These are phyloP conservation scores for Mystacides longicornis DNA, from an alignment of 2,888 invertebrate genomes.

Conservation along the genomic window DNA sequence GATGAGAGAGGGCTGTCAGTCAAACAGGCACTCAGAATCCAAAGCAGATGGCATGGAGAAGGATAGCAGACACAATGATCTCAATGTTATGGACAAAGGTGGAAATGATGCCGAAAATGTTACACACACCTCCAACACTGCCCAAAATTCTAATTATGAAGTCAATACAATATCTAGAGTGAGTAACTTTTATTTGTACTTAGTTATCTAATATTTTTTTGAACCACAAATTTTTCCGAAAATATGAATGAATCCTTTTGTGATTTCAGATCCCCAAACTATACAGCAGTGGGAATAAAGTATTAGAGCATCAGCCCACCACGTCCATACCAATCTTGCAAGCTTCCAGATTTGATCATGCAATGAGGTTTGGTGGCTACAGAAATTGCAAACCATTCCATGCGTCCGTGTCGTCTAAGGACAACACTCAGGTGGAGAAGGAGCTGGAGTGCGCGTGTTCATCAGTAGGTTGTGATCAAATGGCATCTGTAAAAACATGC, in stretches of 20 bases:
- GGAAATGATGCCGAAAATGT: background rate
- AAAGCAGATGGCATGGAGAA: conserved; percentile 7
- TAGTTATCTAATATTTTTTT: background rate
- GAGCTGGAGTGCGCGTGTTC: conserved; percentile 16
- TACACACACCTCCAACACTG: background rate
- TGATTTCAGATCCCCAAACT: conserved; percentile 3
- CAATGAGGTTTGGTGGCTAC: conserved; percentile 28
- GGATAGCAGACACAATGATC: conserved; percentile 14
- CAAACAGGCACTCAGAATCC: conserved; percentile 16
- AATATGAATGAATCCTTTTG: background rate
- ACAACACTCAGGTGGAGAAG: conserved; percentile 13
- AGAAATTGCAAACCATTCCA: conserved; percentile 42
- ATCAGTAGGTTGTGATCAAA: conserved; percentile 18
- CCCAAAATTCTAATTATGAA: background rate
- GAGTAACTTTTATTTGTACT: background rate
- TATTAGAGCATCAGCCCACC: conserved; percentile 27
- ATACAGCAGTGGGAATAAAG: conserved; percentile 1
- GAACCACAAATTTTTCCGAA: background rate
- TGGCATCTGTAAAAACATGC: conserved; percentile 18
- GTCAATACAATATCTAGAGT: conserved; percentile 1
- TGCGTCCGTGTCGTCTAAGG: conserved; percentile 32
- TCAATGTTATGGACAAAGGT: conserved; percentile 12
- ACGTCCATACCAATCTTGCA: conserved; percentile 47
- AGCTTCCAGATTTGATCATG: conserved; percentile 43
- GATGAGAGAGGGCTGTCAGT: conserved; percentile 37